Evolutionary conservation across 2,888 invertebrate species (phyloP).

Genomic region (Agrochola circellaris): DNA sequence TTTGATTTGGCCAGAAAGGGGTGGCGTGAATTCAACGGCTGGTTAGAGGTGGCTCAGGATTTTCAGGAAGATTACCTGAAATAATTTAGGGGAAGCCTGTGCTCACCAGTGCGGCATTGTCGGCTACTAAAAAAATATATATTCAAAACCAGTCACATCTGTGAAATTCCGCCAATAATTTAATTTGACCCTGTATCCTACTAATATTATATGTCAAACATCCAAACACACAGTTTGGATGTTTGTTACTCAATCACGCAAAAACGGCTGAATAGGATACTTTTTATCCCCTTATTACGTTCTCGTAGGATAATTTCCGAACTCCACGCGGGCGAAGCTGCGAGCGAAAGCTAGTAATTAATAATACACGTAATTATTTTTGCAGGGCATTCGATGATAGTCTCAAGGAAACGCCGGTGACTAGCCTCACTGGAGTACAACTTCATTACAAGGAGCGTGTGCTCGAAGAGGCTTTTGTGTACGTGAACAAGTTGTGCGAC

Average conservation of each 20-base stretch:
- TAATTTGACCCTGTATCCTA: not conserved
- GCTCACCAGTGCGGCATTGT: not conserved
- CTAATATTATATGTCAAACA: no score
- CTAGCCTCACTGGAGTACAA: constrained; percentile 11
- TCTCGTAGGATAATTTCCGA: no score
- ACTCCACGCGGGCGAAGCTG: no score
- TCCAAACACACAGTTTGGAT: no score
- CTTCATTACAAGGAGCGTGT: constrained; percentile 32
- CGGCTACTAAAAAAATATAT: no score
- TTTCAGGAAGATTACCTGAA: not conserved
- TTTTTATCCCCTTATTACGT: no score
- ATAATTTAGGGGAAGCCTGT: not conserved
- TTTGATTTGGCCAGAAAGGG: not conserved
- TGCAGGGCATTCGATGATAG: constrained; percentile 36
- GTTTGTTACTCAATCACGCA: no score
- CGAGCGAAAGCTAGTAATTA: no score
- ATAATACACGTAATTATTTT: no score
- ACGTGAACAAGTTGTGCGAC: constrained; percentile 16
- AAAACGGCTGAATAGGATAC: no score
- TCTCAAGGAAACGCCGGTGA: constrained; percentile 7
- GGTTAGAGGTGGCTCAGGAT: not conserved
- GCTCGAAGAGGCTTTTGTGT: constrained; percentile 36
- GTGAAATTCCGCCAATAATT: no score
- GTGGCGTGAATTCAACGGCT: not conserved
- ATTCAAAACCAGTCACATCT: no score